Conservation (phyloP, 1,140 invertebrate species). For the Plectrocnemia conspersa region DNA sequence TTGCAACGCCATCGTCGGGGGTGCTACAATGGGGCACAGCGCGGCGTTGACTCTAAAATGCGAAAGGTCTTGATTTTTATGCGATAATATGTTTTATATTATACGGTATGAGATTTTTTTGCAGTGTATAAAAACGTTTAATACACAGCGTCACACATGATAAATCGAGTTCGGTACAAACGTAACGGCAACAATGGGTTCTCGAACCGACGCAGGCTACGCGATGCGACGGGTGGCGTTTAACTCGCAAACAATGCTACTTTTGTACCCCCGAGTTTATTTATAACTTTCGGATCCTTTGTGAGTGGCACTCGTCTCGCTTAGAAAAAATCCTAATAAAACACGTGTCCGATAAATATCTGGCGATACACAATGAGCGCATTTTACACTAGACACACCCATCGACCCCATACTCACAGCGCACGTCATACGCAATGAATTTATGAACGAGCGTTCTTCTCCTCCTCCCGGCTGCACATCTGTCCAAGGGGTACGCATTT, state of each 20-base stretch:
- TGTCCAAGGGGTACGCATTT: slow-evolving; percentile 16
- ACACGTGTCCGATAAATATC: slow-evolving; percentile 24
- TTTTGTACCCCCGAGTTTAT: no score
- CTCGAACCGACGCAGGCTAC: not conserved
- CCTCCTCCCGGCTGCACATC: slow-evolving; percentile 18
- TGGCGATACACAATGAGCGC: slow-evolving; percentile 1
- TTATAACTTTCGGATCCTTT: no score
- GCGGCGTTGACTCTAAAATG: slow-evolving; percentile 6
- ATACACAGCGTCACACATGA: not conserved
- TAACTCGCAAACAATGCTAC: not conserved
- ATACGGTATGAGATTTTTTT: not conserved
- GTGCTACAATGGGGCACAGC: no score
- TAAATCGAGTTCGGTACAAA: no score
- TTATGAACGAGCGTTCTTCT: slow-evolving; percentile 29
- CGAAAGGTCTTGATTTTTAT: not conserved
- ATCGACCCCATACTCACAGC: slow-evolving; percentile 22
- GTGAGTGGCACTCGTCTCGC: no score
- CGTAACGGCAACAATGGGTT: not conserved
- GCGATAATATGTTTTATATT: not conserved
- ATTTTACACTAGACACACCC: not conserved
- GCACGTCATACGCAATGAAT: slow-evolving; percentile 34
- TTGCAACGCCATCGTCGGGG: no score
- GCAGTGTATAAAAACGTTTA: not conserved
- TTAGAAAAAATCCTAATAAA: slow-evolving; percentile 23
- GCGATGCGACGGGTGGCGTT: not conserved